These are phyloP conservation scores for Xestia rhomboidea DNA, from an alignment of 2,888 invertebrate species.

Conservation along the genomic window DNA sequence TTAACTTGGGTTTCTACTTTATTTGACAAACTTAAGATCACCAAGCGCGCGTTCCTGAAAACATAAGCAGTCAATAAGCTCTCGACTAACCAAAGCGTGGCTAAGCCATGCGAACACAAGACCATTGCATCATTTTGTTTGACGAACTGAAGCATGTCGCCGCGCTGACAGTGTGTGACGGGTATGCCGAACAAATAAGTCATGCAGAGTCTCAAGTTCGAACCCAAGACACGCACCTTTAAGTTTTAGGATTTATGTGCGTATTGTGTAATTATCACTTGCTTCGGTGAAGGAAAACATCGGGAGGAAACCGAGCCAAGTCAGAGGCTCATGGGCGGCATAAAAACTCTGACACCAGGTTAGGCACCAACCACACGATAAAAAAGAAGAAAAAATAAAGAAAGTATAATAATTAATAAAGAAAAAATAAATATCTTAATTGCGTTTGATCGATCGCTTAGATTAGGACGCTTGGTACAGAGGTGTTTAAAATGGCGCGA, in stretches of 20 bases:
- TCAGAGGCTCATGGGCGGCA: no score
- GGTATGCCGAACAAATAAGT: not conserved
- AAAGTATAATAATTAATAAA: no score
- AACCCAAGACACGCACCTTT: no score
- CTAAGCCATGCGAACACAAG: not conserved
- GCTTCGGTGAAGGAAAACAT: no score
- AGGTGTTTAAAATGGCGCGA: no score
- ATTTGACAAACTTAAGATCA: not conserved
- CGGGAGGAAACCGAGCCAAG: no score
- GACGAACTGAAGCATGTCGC: not conserved
- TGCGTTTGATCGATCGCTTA: not conserved
- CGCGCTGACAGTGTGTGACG: not conserved
- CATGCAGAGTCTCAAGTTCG: not conserved
- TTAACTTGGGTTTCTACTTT: not conserved
- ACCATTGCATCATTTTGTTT: not conserved
- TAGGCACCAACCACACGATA: no score
- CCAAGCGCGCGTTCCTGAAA: not conserved
- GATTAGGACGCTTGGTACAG: not conserved
- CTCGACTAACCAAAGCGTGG: not conserved
- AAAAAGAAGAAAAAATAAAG: no score
- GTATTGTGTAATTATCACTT: no score
- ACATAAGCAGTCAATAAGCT: not conserved
- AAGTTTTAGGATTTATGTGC: no score
- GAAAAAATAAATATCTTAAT: no score
- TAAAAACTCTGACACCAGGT: no score